Evolutionary conservation across 2,888 invertebrate genomes (phyloP).

Genomic region (Drosophila kambysellisi): DNA sequence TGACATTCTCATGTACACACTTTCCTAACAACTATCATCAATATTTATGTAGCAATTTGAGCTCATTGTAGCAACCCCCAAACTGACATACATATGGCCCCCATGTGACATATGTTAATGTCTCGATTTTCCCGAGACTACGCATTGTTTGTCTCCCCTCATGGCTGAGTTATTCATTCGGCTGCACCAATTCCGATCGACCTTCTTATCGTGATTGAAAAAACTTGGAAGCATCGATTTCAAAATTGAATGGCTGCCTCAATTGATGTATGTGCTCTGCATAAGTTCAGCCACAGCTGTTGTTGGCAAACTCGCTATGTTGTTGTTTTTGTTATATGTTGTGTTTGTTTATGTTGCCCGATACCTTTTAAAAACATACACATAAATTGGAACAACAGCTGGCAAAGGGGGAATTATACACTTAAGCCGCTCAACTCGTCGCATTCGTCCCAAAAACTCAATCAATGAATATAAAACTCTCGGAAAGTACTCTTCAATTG

Average conservation of each 20-base stretch:
- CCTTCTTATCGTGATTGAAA: constrained; percentile 45
- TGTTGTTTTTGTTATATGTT: not conserved
- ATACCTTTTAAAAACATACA: constrained; percentile 40
- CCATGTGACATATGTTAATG: constrained; percentile 37
- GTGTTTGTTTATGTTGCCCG: constrained; percentile 12
- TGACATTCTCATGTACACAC: not conserved
- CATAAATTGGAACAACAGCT: constrained; percentile 53
- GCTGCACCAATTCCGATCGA: constrained; percentile 31
- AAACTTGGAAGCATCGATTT: constrained; percentile 39
- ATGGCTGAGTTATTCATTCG: constrained; percentile 8
- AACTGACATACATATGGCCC: constrained; percentile 4
- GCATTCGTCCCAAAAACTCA: constrained; percentile 39
- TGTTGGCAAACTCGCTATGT: constrained; percentile 28
- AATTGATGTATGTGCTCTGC: constrained; percentile 21
- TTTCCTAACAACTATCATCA: constrained; percentile 42
- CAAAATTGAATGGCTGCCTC: constrained; percentile 28
- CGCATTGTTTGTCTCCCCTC: constrained; percentile 6
- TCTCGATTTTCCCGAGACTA: constrained; percentile 27
- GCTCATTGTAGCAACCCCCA: constrained; percentile 47
- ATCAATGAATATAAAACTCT: constrained; percentile 44
- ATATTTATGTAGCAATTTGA: constrained; percentile 69
- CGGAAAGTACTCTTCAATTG: constrained; percentile 39
- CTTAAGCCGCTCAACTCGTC: constrained; percentile 62
- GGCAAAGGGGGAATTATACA: constrained; percentile 35
- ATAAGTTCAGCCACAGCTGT: constrained; percentile 42